Conservation (phyloP, 1,140 invertebrate species). For the Neodiprion fabricii region DNA sequence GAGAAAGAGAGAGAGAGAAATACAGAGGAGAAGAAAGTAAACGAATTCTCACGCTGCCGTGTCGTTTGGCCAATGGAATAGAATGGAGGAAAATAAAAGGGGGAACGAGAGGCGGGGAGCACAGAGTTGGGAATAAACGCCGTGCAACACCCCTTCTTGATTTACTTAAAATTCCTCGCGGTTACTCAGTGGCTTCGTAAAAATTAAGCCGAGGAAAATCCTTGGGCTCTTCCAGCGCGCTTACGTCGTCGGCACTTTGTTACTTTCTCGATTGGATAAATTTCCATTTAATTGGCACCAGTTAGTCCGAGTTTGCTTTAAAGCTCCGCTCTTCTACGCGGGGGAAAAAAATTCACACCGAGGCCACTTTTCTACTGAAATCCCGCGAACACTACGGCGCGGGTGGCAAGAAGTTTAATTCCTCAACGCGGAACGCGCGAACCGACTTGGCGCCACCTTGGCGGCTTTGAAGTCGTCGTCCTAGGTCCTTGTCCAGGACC, state of each 20-base stretch:
- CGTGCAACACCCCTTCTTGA: background rate
- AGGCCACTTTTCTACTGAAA: background rate
- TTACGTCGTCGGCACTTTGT: slow-evolving; percentile 3
- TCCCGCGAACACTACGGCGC: background rate
- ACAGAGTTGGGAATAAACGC: slow-evolving; percentile 2
- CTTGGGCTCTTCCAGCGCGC: background rate
- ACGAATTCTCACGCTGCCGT: slow-evolving; percentile 50
- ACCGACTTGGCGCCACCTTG: slow-evolving; percentile 32
- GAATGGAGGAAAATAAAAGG: slow-evolving; percentile 32
- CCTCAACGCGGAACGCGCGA: slow-evolving; percentile 11
- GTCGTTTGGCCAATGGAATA: slow-evolving; percentile 43
- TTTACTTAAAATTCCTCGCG: slow-evolving; percentile 17
- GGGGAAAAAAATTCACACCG: too few relatives aligned
- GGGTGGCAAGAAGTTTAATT: slow-evolving; percentile 3
- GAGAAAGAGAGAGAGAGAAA: slow-evolving; percentile 34
- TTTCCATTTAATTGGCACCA: slow-evolving; percentile 1
- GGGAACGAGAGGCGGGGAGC: slow-evolving; percentile 24
- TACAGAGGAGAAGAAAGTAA: slow-evolving; percentile 23
- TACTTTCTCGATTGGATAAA: slow-evolving; percentile 7
- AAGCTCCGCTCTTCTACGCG: too few relatives aligned
- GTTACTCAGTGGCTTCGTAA: slow-evolving; percentile 15
- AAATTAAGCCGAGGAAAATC: slow-evolving; percentile 12
- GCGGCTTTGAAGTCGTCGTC: slow-evolving; percentile 15
- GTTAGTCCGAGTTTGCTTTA: too few relatives aligned
- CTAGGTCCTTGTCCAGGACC: slow-evolving; percentile 1